These are phyloP conservation scores for Lepidochitona cinerea DNA, from an alignment of 2,888 invertebrate genomes.

Conservation along the genomic window DNA sequence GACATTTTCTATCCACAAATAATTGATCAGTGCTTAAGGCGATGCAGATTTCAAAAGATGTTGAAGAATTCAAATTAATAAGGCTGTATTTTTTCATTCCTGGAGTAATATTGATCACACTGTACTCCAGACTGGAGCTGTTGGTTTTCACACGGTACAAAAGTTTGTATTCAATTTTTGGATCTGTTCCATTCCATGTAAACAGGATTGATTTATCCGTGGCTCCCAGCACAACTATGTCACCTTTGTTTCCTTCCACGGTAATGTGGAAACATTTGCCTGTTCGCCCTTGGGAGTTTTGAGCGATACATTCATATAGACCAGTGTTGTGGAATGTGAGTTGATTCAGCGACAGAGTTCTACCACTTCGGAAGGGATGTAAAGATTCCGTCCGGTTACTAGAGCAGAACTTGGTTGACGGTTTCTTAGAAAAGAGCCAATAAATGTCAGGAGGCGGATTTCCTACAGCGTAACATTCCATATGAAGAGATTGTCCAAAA, in stretches of 20 bases:
- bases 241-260: not conserved
- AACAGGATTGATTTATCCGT: not conserved
- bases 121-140: not conserved
- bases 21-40: not conserved
- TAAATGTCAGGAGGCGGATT: not conserved
- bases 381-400: not conserved
- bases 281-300: not conserved
- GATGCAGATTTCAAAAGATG: not conserved
- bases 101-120: not conserved
- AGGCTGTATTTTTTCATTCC: not conserved
- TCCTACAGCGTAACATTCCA: not conserved
- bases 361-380: not conserved
- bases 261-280: not conserved
- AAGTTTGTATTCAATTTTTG: not conserved
- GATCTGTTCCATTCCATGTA: not conserved
- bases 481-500: not conserved
- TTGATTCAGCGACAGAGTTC: not conserved
- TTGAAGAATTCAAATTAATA: not conserved
- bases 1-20: not conserved
- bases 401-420: not conserved
- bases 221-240: not conserved
- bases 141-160: not conserved
- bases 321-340: not conserved
- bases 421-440: not conserved
- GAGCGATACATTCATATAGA: not conserved